These are phyloP conservation scores for Centropyge bicolor DNA, from an alignment of 2,797 vertebrate species.

Conservation along the genomic window DNA sequence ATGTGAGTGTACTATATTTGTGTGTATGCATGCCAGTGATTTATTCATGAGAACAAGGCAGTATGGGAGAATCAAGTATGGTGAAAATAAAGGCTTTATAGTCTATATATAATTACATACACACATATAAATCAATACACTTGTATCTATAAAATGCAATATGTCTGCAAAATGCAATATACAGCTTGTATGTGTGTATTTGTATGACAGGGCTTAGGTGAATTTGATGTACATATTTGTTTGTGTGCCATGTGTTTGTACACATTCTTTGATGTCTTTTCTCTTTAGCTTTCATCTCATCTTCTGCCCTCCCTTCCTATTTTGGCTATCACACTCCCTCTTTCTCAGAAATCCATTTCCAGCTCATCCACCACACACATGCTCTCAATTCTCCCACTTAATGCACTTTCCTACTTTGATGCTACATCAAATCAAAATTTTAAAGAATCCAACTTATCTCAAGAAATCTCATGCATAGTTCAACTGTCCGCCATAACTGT, in stretches of 20 bases:
- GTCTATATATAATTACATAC: conserved; percentile 21
- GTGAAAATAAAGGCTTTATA: conserved; percentile 22
- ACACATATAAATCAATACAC: conserved; percentile 1
- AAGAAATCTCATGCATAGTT: conserved; percentile 25
- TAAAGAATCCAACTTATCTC: conserved; percentile 34
- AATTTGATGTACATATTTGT: conserved; percentile 9
- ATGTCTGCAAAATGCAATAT: background rate
- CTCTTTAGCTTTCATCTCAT: conserved; percentile 54
- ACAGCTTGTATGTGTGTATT: background rate
- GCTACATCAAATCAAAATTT: conserved; percentile 39
- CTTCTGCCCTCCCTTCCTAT: conserved; percentile 31
- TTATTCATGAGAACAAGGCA: conserved; percentile 64
- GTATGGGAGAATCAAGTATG: conserved; percentile 4
- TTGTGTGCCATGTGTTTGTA: conserved; percentile 21
- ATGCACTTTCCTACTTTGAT: conserved; percentile 12
- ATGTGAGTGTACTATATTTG: conserved; percentile 20
- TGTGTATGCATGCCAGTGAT: conserved; percentile 35
- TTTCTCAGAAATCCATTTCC: conserved; percentile 59
- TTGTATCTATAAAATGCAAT: background rate
- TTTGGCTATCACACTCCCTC: conserved; percentile 30
- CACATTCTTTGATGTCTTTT: conserved; percentile 39
- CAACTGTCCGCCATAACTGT: background rate
- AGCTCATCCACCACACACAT: conserved; percentile 44
- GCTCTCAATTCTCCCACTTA: conserved; percentile 36
- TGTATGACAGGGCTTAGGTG: conserved; percentile 7